Percentiles rank a stretch among this genome's conserved stretches.
Evolutionary conservation across 2,113 vertebrate genomes (phyloP).

Genomic region (Spheniscus mendiculus): DNA sequence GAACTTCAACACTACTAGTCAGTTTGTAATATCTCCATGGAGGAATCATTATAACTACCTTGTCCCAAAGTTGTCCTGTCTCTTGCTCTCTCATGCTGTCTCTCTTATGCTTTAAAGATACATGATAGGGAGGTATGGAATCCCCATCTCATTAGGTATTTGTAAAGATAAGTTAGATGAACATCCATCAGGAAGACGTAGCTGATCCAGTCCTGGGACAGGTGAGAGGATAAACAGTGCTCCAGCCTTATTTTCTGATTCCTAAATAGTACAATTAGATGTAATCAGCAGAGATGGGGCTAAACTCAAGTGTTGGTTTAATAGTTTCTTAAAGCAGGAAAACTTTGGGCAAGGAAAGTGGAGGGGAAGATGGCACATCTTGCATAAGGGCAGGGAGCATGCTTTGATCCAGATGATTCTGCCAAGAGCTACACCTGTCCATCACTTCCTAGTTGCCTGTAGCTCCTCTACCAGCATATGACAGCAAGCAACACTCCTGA

Average conservation of each 20-base stretch:
- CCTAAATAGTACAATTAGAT: rapidly evolving
- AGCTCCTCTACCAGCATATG: background rate
- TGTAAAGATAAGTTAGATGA: background rate
- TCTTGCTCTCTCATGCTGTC: background rate
- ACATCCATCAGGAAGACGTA: background rate
- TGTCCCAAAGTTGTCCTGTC: background rate
- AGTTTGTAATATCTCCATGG: background rate
- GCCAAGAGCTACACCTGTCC: background rate
- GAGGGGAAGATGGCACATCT: background rate
- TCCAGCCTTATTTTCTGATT: background rate
- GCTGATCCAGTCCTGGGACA: background rate
- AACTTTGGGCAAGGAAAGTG: background rate
- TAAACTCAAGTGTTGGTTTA: background rate
- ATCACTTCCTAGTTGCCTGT: background rate
- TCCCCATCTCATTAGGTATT: background rate
- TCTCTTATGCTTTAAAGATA: background rate
- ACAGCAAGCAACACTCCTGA: background rate
- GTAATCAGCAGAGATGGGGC: background rate
- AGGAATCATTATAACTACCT: background rate
- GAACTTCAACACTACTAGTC: background rate
- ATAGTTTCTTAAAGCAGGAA: background rate
- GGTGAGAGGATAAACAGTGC: background rate
- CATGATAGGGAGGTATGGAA: background rate
- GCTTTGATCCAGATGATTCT: background rate
- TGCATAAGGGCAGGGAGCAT: rapidly evolving